phyloP scores from a whole-genome alignment of 2,113 vertebrate species.

The Aspiorhynchus laticeps region DNA sequence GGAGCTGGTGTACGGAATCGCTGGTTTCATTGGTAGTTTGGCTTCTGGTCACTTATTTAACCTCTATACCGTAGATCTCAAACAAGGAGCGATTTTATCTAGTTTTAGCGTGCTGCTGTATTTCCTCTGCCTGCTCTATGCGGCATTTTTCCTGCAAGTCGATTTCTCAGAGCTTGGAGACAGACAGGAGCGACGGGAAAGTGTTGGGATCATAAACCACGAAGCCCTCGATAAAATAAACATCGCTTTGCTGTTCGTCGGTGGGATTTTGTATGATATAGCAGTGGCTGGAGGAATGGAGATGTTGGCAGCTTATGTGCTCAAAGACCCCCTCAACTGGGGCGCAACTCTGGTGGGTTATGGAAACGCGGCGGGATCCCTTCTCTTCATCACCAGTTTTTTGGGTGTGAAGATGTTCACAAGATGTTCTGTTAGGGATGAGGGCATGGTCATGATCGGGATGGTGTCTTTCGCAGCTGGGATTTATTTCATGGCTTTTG shows the following conservation, averaged over 20 bases:
- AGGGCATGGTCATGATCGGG: conserved; percentile 84
- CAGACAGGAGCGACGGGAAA: conserved; percentile 46
- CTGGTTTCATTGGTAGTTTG: conserved; percentile 88
- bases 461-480: conserved; percentile 86
- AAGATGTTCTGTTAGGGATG: conserved; percentile 75
- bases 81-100: conserved; percentile 79
- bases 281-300: conserved; percentile 83
- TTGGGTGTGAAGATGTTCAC: conserved; percentile 86
- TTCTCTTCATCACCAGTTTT: conserved; percentile 90
- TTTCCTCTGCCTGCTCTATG: conserved; percentile 77
- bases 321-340: conserved; percentile 88
- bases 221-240: conserved; percentile 46
- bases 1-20: conserved; percentile 84
- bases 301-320: conserved; percentile 80
- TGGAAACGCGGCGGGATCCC: conserved; percentile 84
- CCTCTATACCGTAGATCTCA: conserved; percentile 66
- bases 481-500: conserved; percentile 89
- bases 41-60: conserved; percentile 87
- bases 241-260: conserved; percentile 76
- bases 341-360: conserved; percentile 84
- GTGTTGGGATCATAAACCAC: conserved; percentile 12
- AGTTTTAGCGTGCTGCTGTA: conserved; percentile 77
- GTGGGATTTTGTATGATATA: conserved; percentile 83
- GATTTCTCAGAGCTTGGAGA: conserved; percentile 57
- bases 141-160: conserved; percentile 73